phyloP scores from a whole-genome alignment of 2,888 invertebrate species.

The Xestia rhomboidea region DNA sequence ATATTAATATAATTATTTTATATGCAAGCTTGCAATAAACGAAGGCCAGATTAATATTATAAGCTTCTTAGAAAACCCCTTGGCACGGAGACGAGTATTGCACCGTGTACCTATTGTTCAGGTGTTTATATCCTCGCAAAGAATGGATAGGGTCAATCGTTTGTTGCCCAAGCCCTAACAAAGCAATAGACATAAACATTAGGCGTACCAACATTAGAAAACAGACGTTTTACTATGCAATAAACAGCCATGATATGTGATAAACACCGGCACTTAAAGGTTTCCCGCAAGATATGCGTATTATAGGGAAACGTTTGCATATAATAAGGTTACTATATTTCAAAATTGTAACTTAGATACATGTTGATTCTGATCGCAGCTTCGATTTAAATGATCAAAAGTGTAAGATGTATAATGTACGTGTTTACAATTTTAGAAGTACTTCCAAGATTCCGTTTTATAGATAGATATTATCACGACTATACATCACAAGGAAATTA shows the following conservation, averaged over 20 bases:
- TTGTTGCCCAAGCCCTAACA: slow-evolving; percentile 57
- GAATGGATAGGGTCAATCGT: slow-evolving; percentile 59
- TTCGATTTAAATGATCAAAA: neutral
- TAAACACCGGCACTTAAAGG: slow-evolving; percentile 58
- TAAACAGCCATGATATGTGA: slow-evolving; percentile 62
- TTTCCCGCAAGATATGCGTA: slow-evolving; percentile 25
- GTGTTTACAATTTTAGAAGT: neutral
- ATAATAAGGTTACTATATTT: slow-evolving; percentile 16
- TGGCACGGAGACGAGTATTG: slow-evolving; percentile 35
- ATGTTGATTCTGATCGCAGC: neutral
- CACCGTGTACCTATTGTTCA: slow-evolving; percentile 45
- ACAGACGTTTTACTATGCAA: slow-evolving; percentile 56
- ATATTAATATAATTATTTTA: slow-evolving; percentile 15
- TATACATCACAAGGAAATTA: neutral
- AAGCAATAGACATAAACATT: slow-evolving; percentile 58
- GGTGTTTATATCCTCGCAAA: slow-evolving; percentile 51
- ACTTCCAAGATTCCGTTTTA: neutral
- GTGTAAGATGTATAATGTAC: neutral
- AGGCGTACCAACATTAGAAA: slow-evolving; percentile 54
- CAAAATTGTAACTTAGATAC: neutral
- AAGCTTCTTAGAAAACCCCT: slow-evolving; percentile 34
- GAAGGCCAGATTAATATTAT: slow-evolving; percentile 13
- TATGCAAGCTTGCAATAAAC: slow-evolving; percentile 15
- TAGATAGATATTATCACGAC: neutral
- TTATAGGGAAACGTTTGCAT: slow-evolving; percentile 18